Conservation (phyloP, 2,113 vertebrate genomes). For the crab-eating macaque (Macaca fascicularis) region T2T-MFA8v1.1 NC_088376.1:35980001-35980500, state of each 20-base stretch:
- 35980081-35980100: not conserved
- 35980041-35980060: not conserved
- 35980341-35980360: not conserved
- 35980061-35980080: not conserved
- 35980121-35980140: not conserved
- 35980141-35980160: not conserved
- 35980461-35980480: constrained; percentile 46
- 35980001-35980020: not conserved
- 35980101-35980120: not conserved
- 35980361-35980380: not conserved
- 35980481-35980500: constrained; percentile 36
- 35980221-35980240: not conserved
- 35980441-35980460: not conserved
- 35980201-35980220: not conserved
- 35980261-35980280: not conserved
- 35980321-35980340: not conserved
- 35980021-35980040: not conserved
- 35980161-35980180: not conserved
- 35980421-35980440: not conserved
- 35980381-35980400: not conserved
- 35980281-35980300: constrained; percentile 24
- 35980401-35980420: constrained; percentile 35
- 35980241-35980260: not conserved
- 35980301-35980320: not conserved
- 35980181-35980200: not conserved